Base-by-base conservation (phyloP, 2,888 invertebrate genomes). In the Ormyrus nitidulus region DNA sequence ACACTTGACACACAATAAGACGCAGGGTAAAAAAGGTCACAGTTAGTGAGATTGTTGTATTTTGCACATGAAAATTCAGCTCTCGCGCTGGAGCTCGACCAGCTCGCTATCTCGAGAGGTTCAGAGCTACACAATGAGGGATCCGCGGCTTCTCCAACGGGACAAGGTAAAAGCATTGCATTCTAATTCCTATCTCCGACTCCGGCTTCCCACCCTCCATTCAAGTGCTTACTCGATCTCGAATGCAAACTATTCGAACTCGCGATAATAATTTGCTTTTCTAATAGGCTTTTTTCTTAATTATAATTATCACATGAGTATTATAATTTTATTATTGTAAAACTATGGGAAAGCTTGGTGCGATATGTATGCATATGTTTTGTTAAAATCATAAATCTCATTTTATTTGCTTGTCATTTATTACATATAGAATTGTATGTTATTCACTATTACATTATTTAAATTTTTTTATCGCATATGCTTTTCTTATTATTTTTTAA, bases 51-150 rank as follows among this genome's bases (percentile, higher is more conserved):
- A 86, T 90, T 90, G 84, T 91, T 91, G 90, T 92, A 90, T 92
- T 74, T 75, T 92, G 88, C 89, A 87, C 88, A 88, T 91, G 90
- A 91, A 90, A 91, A 80, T 90, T 86, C 92, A 93, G 93, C 92
- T 93, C 91, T 93, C 93, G 91, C 92, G 93, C 90, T 93, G 93
- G 93, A 93, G 93, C 91, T 93, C 93, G 83, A 90, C 92, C 91
- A 93, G 93, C 91, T 93, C 93, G 87, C 91, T 93, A 86, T 93
- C 93, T 86, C 91, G 92, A 89, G 93, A 93, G 89, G 93, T 93
- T 88, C 93, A 93, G 90, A 92, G 91, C 90, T 93, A 93, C 91
- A 93, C 92, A 91, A 91, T 91, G 91, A 91, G 90, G 89, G 90
- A 89, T 90, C 91, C 89, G 91, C 90, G 88, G 87, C 89, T 87